Evolutionary conservation across 1,140 invertebrate species (phyloP).

Genomic region (Hycleus cichorii): DNA sequence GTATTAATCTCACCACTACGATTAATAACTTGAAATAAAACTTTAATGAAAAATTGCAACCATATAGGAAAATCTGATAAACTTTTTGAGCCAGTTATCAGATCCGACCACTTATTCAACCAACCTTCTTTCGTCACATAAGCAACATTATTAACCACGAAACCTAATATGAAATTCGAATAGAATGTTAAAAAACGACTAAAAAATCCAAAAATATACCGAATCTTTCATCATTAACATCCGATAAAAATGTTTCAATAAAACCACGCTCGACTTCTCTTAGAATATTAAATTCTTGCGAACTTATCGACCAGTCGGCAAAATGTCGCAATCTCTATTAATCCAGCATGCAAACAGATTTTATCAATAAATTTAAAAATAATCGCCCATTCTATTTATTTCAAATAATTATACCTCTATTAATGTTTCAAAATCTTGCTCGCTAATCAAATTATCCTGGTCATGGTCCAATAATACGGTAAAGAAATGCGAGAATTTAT

Average conservation of each 20-base stretch:
- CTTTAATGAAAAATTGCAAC: conserved; percentile 63
- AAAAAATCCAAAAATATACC: conserved; percentile 25
- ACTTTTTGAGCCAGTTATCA: conserved; percentile 47
- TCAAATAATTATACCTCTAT: conserved; percentile 50
- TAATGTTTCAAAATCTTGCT: conserved; percentile 60
- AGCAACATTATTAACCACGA: conserved; percentile 32
- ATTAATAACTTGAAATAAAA: conserved; percentile 63
- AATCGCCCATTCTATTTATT: too few relatives aligned
- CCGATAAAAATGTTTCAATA: conserved; percentile 54
- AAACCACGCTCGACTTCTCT: conserved; percentile 60
- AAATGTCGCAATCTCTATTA: conserved; percentile 60
- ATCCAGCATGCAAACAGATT: conserved; percentile 14
- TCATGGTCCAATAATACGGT: conserved; percentile 60
- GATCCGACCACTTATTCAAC: conserved; percentile 56
- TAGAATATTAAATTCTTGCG: conserved; percentile 59
- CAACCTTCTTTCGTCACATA: conserved; percentile 50
- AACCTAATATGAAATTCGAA: conserved; percentile 22
- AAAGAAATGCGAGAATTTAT: conserved; percentile 64
- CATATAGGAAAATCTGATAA: conserved; percentile 59
- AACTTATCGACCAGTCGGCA: conserved; percentile 63
- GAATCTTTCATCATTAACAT: conserved; percentile 38
- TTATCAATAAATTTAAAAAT: background rate
- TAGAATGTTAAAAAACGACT: conserved; percentile 1
- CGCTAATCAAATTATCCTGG: conserved; percentile 57
- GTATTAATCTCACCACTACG: conserved; percentile 47